These are phyloP conservation scores for Dermochelys coriacea DNA, from an alignment of 2,797 vertebrate species.

Conservation along the genomic window DNA sequence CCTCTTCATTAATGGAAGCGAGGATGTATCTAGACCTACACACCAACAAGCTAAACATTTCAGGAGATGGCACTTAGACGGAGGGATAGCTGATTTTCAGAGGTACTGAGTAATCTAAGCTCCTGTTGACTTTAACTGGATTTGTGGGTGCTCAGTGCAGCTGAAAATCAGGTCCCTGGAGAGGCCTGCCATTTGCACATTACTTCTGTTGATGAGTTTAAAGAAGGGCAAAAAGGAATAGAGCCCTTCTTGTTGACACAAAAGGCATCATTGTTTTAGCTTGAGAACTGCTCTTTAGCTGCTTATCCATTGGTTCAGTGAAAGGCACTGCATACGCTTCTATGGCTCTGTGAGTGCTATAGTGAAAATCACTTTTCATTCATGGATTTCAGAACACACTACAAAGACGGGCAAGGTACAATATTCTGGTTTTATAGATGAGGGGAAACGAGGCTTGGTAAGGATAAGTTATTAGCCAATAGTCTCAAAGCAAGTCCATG, in stretches of 20 bases:
- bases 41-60: not conserved
- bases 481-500: not conserved
- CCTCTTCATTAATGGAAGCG: not conserved
- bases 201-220: not conserved
- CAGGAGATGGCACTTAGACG: not conserved
- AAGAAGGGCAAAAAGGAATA: not conserved
- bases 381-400: not conserved
- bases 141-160: not conserved
- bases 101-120: not conserved
- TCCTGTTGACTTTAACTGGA: not conserved
- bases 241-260: not conserved
- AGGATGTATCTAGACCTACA: not conserved
- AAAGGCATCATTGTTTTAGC: not conserved
- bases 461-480: not conserved
- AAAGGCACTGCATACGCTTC: not conserved
- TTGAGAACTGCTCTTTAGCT: not conserved
- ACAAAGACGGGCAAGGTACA: not conserved
- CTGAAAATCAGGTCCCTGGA: not conserved
- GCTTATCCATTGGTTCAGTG: not conserved
- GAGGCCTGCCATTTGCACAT: not conserved
- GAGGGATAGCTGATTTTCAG: not conserved
- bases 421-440: not conserved
- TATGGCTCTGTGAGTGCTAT: not conserved
- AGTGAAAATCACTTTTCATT: not conserved
- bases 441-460: not conserved